Conservation (phyloP, 2,888 invertebrate species). For the Galerucella nymphaeae region DNA sequence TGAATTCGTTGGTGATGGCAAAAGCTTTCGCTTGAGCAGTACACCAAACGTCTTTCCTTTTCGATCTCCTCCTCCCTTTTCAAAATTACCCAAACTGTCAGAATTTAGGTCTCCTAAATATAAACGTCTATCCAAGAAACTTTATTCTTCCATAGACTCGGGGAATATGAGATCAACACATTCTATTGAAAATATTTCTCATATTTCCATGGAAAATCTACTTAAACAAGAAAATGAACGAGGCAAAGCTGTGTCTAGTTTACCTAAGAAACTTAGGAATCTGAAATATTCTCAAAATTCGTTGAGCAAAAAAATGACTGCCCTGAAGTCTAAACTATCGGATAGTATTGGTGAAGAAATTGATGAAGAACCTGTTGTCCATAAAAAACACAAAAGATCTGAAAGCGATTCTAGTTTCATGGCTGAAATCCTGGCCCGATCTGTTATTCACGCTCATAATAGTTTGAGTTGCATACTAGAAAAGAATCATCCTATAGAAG, state of each 20-base stretch:
- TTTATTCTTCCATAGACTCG: constrained; percentile 52
- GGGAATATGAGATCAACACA: constrained; percentile 44
- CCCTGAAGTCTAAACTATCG: constrained; percentile 69
- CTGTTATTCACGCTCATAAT: constrained; percentile 71
- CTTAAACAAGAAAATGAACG: constrained; percentile 73
- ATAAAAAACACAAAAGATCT: constrained; percentile 65
- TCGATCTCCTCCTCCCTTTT: constrained; percentile 33
- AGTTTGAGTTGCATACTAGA: constrained; percentile 72
- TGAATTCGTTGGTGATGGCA: constrained; percentile 62
- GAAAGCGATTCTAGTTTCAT: constrained; percentile 69
- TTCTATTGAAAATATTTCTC: constrained; percentile 48
- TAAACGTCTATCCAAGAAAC: constrained; percentile 51
- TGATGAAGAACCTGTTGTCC: constrained; percentile 64
- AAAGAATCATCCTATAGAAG: constrained; percentile 65
- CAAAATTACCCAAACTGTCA: constrained; percentile 25
- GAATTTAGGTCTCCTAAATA: constrained; percentile 43
- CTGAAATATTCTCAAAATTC: constrained; percentile 72
- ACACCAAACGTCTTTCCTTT: constrained; percentile 44
- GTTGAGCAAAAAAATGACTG: constrained; percentile 72
- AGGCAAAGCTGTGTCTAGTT: constrained; percentile 65
- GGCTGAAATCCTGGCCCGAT: constrained; percentile 75
- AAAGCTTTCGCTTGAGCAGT: constrained; percentile 61
- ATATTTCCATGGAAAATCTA: constrained; percentile 57
- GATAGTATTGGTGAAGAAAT: constrained; percentile 66
- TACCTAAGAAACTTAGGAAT: constrained; percentile 72